phyloP scores from a whole-genome alignment of 2,888 invertebrate species.

The Polydrusus pterygomalis region DNA sequence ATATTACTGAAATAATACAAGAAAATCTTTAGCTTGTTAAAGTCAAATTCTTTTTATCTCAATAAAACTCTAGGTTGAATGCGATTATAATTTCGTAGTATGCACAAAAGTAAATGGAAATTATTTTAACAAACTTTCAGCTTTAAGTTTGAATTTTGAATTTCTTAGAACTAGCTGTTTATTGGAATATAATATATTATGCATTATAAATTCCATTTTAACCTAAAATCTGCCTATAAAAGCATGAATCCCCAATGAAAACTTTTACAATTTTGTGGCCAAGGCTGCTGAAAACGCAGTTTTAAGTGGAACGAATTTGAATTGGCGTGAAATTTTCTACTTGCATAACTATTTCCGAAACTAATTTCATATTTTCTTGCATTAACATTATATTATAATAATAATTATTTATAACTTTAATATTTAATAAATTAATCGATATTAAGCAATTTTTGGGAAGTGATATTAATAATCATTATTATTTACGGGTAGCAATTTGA shows the following conservation, averaged over 20 bases:
- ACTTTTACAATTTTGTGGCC: slow-evolving; percentile 42
- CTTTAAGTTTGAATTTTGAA: neutral
- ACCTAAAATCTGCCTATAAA: slow-evolving; percentile 35
- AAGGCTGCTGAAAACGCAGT: slow-evolving; percentile 39
- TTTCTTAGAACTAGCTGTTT: slow-evolving; percentile 1
- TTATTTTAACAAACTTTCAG: neutral
- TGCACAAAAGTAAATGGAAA: neutral
- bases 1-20: too few relatives aligned
- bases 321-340: slow-evolving; percentile 33
- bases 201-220: slow-evolving; percentile 27
- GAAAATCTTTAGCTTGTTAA: too few relatives aligned
- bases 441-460: too few relatives aligned
- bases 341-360: slow-evolving; percentile 21
- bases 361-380: slow-evolving; percentile 8
- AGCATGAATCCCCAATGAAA: slow-evolving; percentile 34
- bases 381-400: neutral
- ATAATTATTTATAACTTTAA: neutral
- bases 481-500: too few relatives aligned
- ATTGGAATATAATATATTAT: slow-evolving; percentile 6
- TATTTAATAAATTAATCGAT: neutral
- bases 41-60: too few relatives aligned
- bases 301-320: slow-evolving; percentile 34
- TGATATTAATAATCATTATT: too few relatives aligned
- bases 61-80: too few relatives aligned
- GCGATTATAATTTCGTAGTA: neutral